Evolutionary conservation across 1,140 invertebrate species (phyloP).

Genomic region (Listronotus oregonensis): DNA sequence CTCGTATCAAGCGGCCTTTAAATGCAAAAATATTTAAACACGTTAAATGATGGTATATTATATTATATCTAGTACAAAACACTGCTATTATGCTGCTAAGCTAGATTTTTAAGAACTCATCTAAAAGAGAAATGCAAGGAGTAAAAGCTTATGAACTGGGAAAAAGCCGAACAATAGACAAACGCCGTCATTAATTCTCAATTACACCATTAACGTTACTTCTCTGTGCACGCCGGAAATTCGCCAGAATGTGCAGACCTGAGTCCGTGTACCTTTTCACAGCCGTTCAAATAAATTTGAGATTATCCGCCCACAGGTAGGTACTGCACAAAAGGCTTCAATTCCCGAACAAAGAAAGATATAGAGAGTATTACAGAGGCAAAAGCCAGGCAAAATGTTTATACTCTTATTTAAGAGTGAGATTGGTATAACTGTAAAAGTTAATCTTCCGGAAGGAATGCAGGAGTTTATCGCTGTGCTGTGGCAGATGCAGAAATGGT

Average conservation of each 20-base stretch:
- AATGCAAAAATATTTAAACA: too few species aligned
- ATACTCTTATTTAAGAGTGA: slow-evolving; percentile 18
- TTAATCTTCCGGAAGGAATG: slow-evolving; percentile 24
- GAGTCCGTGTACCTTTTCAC: slow-evolving; percentile 23
- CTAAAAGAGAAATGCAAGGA: background rate
- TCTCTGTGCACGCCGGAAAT: slow-evolving; percentile 16
- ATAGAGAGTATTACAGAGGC: slow-evolving; percentile 9
- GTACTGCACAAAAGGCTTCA: slow-evolving; percentile 13
- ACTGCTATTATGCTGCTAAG: too few species aligned
- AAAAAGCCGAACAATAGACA: slow-evolving; percentile 21
- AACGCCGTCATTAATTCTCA: slow-evolving; percentile 20
- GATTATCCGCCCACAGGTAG: slow-evolving; percentile 25
- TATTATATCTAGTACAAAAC: too few species aligned
- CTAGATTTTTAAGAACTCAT: background rate
- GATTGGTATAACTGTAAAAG: slow-evolving; percentile 25
- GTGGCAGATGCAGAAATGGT: slow-evolving; percentile 20
- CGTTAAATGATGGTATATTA: too few species aligned
- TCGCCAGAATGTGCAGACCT: slow-evolving; percentile 5
- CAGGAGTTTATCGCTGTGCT: slow-evolving; percentile 19
- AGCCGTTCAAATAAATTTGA: slow-evolving; percentile 18
- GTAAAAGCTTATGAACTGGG: slow-evolving; percentile 9
- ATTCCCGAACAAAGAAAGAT: slow-evolving; percentile 22
- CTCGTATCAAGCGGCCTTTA: too few species aligned
- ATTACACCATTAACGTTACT: slow-evolving; percentile 20
- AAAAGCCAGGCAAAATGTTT: slow-evolving; percentile 13